phyloP scores from a whole-genome alignment of 2,113 vertebrate genomes.

The Misgurnus mizolepis region DNA sequence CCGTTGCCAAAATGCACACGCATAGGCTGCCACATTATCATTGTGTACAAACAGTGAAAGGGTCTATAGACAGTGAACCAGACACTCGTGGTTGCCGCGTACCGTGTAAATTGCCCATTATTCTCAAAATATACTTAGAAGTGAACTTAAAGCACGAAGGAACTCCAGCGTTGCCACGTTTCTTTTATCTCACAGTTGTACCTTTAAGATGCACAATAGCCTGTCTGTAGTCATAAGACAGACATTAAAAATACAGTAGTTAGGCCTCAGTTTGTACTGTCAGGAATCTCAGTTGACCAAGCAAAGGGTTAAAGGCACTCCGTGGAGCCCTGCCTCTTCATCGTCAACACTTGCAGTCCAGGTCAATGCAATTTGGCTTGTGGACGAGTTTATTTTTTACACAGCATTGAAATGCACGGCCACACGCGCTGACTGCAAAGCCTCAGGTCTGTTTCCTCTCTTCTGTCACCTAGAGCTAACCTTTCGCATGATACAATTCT shows the following conservation, averaged over 20 bases:
- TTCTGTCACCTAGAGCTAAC: conserved; percentile 63
- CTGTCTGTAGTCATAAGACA: conserved; percentile 21
- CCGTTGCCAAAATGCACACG: too few relatives aligned
- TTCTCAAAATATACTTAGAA: too few relatives aligned
- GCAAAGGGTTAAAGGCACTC: conserved; percentile 56
- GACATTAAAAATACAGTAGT: conserved; percentile 32
- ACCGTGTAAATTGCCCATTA: too few relatives aligned
- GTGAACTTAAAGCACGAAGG: background rate
- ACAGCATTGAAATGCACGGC: conserved; percentile 58
- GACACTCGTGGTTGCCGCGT: too few relatives aligned
- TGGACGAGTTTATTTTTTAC: conserved; percentile 61
- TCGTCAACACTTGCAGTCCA: conserved; percentile 56
- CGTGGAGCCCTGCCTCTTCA: conserved; percentile 50
- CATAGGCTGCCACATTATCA: too few relatives aligned
- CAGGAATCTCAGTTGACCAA: conserved; percentile 41
- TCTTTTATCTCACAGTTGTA: conserved; percentile 6
- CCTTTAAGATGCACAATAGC: conserved; percentile 1
- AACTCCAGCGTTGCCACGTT: conserved; percentile 1
- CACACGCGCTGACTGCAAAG: conserved; percentile 39
- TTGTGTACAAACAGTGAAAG: too few relatives aligned
- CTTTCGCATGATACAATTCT: conserved; percentile 66
- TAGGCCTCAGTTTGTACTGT: conserved; percentile 45
- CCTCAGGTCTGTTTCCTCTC: conserved; percentile 61
- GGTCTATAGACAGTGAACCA: too few relatives aligned
- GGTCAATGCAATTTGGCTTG: conserved; percentile 66